These are phyloP conservation scores for Dasypolia templi DNA, from an alignment of 2,888 invertebrate genomes.

Conservation along the genomic window DNA sequence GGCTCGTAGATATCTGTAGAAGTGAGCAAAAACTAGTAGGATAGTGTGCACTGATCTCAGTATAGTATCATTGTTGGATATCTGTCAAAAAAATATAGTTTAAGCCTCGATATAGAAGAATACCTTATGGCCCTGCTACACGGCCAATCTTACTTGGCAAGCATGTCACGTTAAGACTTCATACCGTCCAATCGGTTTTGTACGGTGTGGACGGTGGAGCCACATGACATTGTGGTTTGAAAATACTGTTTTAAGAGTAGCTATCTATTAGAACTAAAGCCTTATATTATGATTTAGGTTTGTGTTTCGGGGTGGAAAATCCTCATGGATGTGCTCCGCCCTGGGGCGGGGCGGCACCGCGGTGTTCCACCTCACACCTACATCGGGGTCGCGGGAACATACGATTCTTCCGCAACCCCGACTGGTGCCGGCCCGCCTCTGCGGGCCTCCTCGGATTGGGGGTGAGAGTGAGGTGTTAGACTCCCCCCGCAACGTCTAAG, in stretches of 20 bases:
- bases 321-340: no score
- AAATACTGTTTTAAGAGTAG: neutral
- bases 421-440: no score
- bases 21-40: neutral
- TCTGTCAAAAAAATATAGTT: neutral
- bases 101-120: neutral
- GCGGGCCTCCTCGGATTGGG: no score
- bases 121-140: neutral
- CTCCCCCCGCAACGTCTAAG: no score
- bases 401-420: no score
- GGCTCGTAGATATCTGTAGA: neutral
- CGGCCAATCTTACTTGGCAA: neutral
- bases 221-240: neutral
- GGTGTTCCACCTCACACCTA: no score
- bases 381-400: no score
- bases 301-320: no score
- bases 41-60: neutral
- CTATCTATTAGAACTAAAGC: neutral
- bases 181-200: neutral
- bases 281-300: no score
- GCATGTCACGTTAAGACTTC: neutral
- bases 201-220: neutral
- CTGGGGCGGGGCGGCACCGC: no score
- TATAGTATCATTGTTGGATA: neutral
- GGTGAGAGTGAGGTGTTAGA: no score